Conservation (phyloP, 1,140 invertebrate species). For the Drosophila aff. region DNA sequence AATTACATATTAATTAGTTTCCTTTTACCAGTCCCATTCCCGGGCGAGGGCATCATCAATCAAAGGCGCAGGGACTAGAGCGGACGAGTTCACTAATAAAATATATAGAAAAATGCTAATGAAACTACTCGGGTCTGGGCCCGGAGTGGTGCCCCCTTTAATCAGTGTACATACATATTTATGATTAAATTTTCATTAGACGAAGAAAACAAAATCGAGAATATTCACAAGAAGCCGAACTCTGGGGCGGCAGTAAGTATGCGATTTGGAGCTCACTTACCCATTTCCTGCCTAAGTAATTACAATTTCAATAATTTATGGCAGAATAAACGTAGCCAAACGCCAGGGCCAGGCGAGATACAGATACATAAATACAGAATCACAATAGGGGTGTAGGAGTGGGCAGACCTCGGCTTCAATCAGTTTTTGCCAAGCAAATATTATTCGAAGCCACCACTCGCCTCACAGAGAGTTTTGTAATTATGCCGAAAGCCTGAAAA, state of each 20-base stretch:
- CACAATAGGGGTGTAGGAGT: neutral
- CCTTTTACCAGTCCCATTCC: slow-evolving; percentile 38
- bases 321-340: slow-evolving; percentile 66
- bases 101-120: slow-evolving; percentile 39
- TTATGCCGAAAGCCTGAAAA: slow-evolving; percentile 58
- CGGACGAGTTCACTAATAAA: slow-evolving; percentile 29
- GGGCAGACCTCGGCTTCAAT: slow-evolving; percentile 57
- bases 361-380: slow-evolving; percentile 32
- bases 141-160: slow-evolving; percentile 22
- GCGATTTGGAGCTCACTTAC: slow-evolving; percentile 49
- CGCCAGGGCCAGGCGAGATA: slow-evolving; percentile 34
- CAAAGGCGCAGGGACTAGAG: slow-evolving; percentile 25
- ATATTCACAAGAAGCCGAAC: slow-evolving; percentile 4
- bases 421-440: slow-evolving; percentile 74
- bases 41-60: slow-evolving; percentile 56
- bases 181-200: slow-evolving; percentile 78
- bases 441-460: slow-evolving; percentile 52
- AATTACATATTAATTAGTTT: slow-evolving; percentile 73
- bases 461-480: slow-evolving; percentile 47
- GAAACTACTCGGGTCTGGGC: slow-evolving; percentile 23
- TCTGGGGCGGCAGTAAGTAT: slow-evolving; percentile 31
- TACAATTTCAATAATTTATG: slow-evolving; percentile 81
- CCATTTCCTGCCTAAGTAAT: slow-evolving; percentile 73
- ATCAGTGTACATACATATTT: slow-evolving; percentile 45
- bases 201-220: slow-evolving; percentile 21